Percentiles rank a stretch among this genome's conserved stretches.
Evolutionary conservation across 2,888 invertebrate genomes (phyloP).

Genomic region (Ophioninae sp.): DNA sequence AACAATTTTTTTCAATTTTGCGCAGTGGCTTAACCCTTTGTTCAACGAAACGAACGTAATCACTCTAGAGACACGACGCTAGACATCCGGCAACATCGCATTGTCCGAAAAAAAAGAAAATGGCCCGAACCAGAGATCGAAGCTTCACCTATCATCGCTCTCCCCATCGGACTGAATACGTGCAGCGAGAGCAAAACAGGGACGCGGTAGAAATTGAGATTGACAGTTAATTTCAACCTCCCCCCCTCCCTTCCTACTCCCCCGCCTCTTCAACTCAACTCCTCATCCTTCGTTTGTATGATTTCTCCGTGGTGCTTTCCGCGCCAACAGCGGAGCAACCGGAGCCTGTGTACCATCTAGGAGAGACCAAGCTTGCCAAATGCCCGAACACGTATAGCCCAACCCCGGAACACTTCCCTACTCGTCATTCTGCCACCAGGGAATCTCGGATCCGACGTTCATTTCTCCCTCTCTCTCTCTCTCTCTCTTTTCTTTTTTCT

Average conservation of each 20-base stretch:
- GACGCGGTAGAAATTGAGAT: constrained; percentile 76
- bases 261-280: no score
- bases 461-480: constrained; percentile 20
- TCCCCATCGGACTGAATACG: constrained; percentile 62
- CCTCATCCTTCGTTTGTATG: constrained; percentile 11
- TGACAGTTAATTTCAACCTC: constrained; percentile 80
- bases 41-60: neutral
- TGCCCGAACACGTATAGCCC: neutral
- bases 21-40: neutral
- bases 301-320: constrained; percentile 30
- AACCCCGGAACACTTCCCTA: constrained; percentile 44
- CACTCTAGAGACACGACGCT: neutral
- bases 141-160: constrained; percentile 15
- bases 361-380: neutral
- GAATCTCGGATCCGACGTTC: constrained; percentile 33
- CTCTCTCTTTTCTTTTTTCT: constrained; percentile 9
- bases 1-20: no score
- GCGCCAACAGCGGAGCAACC: constrained; percentile 57
- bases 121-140: constrained; percentile 3
- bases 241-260: no score
- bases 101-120: constrained; percentile 10
- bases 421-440: constrained; percentile 55
- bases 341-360: constrained; percentile 56
- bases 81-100: neutral
- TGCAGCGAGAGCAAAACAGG: constrained; percentile 66